Conservation (phyloP, 2,888 invertebrate species). For the Lysandra bellargus region DNA sequence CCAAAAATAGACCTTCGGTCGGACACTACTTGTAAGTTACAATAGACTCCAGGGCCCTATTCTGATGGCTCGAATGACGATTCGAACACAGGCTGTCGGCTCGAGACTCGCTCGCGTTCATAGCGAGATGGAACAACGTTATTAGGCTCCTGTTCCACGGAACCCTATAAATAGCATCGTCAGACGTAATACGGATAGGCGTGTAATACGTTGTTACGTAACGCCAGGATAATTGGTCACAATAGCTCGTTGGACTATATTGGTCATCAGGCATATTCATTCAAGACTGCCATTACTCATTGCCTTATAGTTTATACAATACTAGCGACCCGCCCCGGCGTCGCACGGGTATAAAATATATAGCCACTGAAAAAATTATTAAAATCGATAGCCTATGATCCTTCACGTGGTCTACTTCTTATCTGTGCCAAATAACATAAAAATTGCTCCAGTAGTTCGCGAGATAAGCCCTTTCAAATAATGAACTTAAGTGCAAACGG, state of each 20-base stretch:
- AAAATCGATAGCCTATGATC: too few relatives aligned
- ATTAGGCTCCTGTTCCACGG: background rate
- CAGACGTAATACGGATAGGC: background rate
- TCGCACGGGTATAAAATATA: too few relatives aligned
- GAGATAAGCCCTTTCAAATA: too few relatives aligned
- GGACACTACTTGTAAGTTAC: too few relatives aligned
- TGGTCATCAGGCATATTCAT: background rate
- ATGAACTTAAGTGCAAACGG: background rate
- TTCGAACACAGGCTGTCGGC: background rate
- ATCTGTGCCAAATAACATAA: too few relatives aligned
- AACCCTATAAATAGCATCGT: background rate
- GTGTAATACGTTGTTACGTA: background rate
- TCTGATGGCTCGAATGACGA: background rate
- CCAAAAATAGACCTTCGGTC: too few relatives aligned
- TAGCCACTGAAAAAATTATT: too few relatives aligned
- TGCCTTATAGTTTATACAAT: background rate
- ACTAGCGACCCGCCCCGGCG: too few relatives aligned
- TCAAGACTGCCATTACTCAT: background rate
- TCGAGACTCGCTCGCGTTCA: background rate
- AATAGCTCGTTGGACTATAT: background rate
- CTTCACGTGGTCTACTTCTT: too few relatives aligned
- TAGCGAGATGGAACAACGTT: too few relatives aligned
- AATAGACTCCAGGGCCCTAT: background rate
- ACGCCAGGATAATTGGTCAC: background rate
- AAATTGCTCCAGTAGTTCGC: too few relatives aligned